Base-by-base conservation (phyloP, 1,140 invertebrate genomes). In the Drosophila arizonae region DNA sequence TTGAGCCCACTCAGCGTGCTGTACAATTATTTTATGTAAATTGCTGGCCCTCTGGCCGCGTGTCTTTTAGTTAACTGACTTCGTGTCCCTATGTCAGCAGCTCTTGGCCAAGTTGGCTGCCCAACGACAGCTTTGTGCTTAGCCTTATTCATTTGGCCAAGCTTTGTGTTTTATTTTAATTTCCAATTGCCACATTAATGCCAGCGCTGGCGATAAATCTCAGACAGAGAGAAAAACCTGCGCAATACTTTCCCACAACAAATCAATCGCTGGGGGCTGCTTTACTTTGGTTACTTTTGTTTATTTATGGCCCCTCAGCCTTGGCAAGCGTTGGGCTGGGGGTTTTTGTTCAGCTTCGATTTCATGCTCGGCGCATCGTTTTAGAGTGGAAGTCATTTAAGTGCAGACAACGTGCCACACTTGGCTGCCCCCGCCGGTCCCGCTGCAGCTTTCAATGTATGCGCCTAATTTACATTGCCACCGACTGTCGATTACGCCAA, bases 391-490 rank as follows among this genome's bases (percentile, higher is more conserved):
- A 86, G 79, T 86, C 82, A 81, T 79, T 86, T 73, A 87, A 86
- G 82, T 86, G 81, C 81, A 87, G 72, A 82, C 82, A 79, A 58
- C 76, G 55, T 72, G 57, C 57, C 78, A 81, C 78, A 76, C 62
- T 65, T 66, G 58, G 54, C 24, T 69, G 66, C 72, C 71, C 57
- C 57, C 71, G 17, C 57, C 63, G 39, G 69, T 15, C 43, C 54
- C 58, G 17, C 54, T 48, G 43, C 48, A 43, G 61, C 13, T 73
- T 75, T 85, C 57, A 81, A 46, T 54, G 55, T 62, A 80, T 82
- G 79, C 54, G 58, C 82, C 82, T 87, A 87, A 86, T 87, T 86
- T 86, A 86, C 82, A 86, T 87, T 76, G 82, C 76, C 81, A 81
- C 71, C 78, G 81, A 80, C 71, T 70, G 72, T 75, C 72, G 72